phyloP scores from a whole-genome alignment of 2,888 invertebrate species.

The Hyposoter didymator region DNA sequence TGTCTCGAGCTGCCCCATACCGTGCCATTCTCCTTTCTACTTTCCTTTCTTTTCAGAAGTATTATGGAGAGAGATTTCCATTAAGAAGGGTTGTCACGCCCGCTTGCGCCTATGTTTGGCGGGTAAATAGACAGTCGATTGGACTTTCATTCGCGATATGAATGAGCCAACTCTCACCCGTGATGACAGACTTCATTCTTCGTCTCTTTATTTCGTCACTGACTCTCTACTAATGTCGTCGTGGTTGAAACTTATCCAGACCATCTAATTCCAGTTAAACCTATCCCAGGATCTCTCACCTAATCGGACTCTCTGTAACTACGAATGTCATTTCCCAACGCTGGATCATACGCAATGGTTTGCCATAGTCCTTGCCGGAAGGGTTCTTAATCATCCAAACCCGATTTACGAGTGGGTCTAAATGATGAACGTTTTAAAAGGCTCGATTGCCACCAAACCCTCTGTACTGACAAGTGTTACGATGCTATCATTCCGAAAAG shows the following conservation, averaged over 20 bases:
- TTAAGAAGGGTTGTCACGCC: slow-evolving; percentile 51
- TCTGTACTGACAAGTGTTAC: background rate
- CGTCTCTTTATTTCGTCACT: slow-evolving; percentile 34
- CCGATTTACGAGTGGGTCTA: slow-evolving; percentile 28
- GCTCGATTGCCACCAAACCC: slow-evolving; percentile 36
- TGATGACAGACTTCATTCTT: slow-evolving; percentile 26
- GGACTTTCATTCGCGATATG: slow-evolving; percentile 66
- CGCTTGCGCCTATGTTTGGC: slow-evolving; percentile 73
- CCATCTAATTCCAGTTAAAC: slow-evolving; percentile 80
- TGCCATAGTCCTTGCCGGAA: slow-evolving; percentile 35
- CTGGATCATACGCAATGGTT: slow-evolving; percentile 38
- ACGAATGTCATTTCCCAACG: slow-evolving; percentile 60
- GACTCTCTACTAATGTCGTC: slow-evolving; percentile 23
- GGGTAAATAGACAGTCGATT: slow-evolving; percentile 81
- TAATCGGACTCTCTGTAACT: slow-evolving; percentile 70
- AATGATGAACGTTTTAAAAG: slow-evolving; percentile 33
- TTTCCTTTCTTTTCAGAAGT: slow-evolving; percentile 55
- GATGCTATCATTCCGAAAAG: slow-evolving; percentile 42
- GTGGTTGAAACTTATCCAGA: slow-evolving; percentile 73
- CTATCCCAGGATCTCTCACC: slow-evolving; percentile 71
- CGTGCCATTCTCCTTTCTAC: slow-evolving; percentile 51
- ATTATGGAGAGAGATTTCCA: slow-evolving; percentile 53
- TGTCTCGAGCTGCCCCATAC: slow-evolving; percentile 58
- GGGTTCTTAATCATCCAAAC: slow-evolving; percentile 60
- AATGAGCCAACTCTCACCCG: slow-evolving; percentile 43